Percentiles rank a stretch among this genome's conserved stretches.
phyloP scores from a whole-genome alignment of 1,140 invertebrate genomes.

The Hypsibius dujardini region DNA sequence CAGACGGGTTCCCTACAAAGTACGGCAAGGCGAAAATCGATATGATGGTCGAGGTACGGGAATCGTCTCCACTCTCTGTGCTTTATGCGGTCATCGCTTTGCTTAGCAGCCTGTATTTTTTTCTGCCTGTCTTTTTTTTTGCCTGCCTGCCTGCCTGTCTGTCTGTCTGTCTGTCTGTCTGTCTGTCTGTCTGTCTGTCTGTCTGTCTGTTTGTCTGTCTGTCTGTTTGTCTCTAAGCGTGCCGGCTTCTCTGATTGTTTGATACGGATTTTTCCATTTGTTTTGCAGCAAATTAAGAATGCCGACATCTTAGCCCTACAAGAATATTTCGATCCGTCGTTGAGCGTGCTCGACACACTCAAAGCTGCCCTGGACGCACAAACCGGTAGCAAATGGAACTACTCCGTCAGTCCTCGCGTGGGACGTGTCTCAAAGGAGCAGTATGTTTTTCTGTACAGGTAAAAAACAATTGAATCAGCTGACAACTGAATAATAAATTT shows the following conservation, averaged over 20 bases:
- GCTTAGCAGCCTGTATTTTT: no score
- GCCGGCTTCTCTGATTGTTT: no score
- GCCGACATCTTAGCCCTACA: neutral
- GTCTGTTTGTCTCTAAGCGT: neutral
- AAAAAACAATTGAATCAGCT: neutral
- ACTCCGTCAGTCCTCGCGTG: neutral
- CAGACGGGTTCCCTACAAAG: neutral
- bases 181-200: no score
- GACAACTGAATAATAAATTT: no score
- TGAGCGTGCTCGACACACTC: neutral
- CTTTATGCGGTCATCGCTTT: no score
- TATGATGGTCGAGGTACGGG: slow-evolving; percentile 10
- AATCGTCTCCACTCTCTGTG: neutral
- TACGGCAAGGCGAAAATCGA: neutral
- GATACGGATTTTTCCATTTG: neutral
- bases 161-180: no score
- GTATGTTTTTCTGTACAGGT: slow-evolving; percentile 14
- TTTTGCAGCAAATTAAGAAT: slow-evolving; percentile 6
- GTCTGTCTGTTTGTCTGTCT: neutral
- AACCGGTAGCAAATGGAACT: neutral
- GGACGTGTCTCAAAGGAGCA: slow-evolving; percentile 10
- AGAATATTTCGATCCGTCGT: slow-evolving; percentile 11
- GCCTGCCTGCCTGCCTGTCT: no score
- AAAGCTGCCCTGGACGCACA: neutral
- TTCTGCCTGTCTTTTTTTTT: no score